Evolutionary conservation across 1,140 invertebrate species (phyloP), one percentile per base, ranked within the genome.

Genomic region (Armadillidium nasatum): DNA sequence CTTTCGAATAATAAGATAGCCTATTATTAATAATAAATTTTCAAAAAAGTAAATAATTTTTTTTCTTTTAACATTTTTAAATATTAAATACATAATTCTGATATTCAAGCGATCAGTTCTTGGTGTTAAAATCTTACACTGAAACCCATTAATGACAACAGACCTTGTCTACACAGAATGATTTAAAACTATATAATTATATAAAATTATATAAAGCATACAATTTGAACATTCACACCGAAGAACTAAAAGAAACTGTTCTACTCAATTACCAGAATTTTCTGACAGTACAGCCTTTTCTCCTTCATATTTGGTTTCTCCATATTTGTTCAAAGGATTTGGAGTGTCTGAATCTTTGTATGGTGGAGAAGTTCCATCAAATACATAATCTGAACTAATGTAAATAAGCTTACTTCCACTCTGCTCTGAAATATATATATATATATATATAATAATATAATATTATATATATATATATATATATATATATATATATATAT

Each of bases 321-420:
- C 88, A 83, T 89, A 89, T 71, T 84, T 84, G 80, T 88, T 89
- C 0, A 89, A 76, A 43, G 88, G 88, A 76, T 85, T 86, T 10
- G 87, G 83, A 50, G 74, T 71, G 72, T 84, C 85, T 66, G 82
- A 82, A 60, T 83, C 83, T 74, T 82, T 83, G 81, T 88, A 89
- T 3, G 88, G 88, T 50, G 88, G 85, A 73, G 82, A 83, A 21
- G 83, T 85, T 6, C 88, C 88, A 85, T 89, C 87, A 85, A 89
- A 89, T 6, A 89, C 88, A 83, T 88, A 89, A 80, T 88, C 88
- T 74, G 88, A 88, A 82, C 88, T 89, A 9, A 89, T 88, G 81
- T 87, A 88, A 10, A 89, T 77, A 0, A 89, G 43, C 44, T 66
- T 73, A 43, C 76, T 74, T 1, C 6, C 33, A 44, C 33, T 33